Evolutionary conservation across 2,797 vertebrate genomes (phyloP), one percentile per base, ranked within the genome.

Genomic region (Toxotes lorentzi): DNA sequence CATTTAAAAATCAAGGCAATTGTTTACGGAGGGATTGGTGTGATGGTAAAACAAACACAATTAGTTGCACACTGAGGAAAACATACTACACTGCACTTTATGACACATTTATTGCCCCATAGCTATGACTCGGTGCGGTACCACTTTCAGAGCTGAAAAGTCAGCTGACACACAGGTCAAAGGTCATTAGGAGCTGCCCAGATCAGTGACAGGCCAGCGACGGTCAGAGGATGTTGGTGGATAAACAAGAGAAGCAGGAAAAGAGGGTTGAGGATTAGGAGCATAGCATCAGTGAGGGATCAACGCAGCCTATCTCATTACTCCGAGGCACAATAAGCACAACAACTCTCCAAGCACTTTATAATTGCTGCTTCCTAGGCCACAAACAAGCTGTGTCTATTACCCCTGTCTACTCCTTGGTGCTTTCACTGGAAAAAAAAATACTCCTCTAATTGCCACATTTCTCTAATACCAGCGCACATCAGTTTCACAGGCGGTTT

Each of bases 351-450:
- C 90, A 91, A 93, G 84, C 85, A 90, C 76, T 94, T 94, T 89
- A 93, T 85, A 94, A 90, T 90, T 95, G 94, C 82, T 73, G 86
- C 82, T 88, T 94, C 87, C 86, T 77, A 38, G 85, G 83, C 88
- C 90, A 89, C 90, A 94, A 94, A 95, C 87, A 94, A 92, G 87
- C 89, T 90, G 72, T 82, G 84, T 91, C 91, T 94, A 92, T 92
- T 93, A 90, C 85, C 78, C 67, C 80, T 66, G 72, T 84, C 72
- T 74, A 78, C 80, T 84, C 72, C 78, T 88, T 67, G 9, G 80
- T 83, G 77, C 77, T 87, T 93, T 89, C 65, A 78, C 72, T 77
- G 69, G 14, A 83, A 88, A 78, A 70, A 69, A 87, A 88, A 86
- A 89, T 89, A 80, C 71, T 73, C 61, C 62, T 86, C 91, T 95